Evolutionary conservation across 2,797 vertebrate species (phyloP).

Genomic region (Phataginus tricuspis): DNA sequence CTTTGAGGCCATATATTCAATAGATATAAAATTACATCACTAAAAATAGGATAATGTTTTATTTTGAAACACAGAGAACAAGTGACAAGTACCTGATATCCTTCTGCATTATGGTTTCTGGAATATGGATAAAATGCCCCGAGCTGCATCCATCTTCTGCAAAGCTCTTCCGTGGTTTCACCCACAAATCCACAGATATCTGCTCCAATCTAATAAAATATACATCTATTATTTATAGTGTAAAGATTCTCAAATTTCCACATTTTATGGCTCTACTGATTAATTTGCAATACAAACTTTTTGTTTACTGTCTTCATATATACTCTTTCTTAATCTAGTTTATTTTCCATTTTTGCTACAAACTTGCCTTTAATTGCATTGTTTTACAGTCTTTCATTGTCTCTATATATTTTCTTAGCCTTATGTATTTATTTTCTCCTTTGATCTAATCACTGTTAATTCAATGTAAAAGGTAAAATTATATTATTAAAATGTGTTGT

Average conservation of each 20-base stretch:
- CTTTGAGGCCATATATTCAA: not conserved
- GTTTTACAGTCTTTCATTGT: not conserved
- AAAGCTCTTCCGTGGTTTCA: conserved; percentile 92
- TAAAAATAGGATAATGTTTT: not conserved
- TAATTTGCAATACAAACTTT: not conserved
- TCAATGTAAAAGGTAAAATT: not conserved
- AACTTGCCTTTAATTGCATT: not conserved
- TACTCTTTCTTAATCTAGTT: not conserved
- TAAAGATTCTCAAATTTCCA: not conserved
- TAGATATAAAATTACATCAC: not conserved
- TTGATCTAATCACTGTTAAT: not conserved
- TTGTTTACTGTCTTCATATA: not conserved
- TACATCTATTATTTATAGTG: not conserved
- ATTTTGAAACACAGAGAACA: not conserved
- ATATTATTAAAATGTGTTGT: not conserved
- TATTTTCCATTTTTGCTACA: not conserved
- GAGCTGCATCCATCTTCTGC: conserved; percentile 97
- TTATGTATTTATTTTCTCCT: not conserved
- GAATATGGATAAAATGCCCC: conserved; percentile 98
- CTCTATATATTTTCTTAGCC: not conserved
- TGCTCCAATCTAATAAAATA: conserved; percentile 91
- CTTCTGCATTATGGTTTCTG: conserved; percentile 93
- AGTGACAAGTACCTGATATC: conserved; percentile 83
- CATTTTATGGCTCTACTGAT: not conserved
- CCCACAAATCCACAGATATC: conserved; percentile 96